These are phyloP conservation scores for Adelognathus sp. DNA, from an alignment of 2,888 invertebrate genomes.

Conservation along the genomic window DNA sequence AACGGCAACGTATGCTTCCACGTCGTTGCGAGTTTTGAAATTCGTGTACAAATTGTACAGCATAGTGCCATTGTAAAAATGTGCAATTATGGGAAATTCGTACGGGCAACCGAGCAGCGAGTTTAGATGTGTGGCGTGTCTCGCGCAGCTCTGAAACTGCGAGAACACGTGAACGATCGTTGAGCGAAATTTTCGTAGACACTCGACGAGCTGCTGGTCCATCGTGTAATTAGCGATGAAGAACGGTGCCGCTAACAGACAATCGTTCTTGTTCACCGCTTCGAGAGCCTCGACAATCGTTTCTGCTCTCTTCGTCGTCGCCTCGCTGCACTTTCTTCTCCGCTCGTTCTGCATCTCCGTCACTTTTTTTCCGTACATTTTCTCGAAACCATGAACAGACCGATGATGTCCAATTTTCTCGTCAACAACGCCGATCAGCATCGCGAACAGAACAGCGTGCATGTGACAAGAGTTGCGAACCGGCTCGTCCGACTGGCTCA, in stretches of 20 bases:
- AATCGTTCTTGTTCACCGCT: slow-evolving; percentile 83
- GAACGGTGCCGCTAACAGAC: slow-evolving; percentile 83
- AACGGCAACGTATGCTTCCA: slow-evolving; percentile 81
- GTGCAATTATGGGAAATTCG: slow-evolving; percentile 83
- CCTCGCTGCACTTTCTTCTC: slow-evolving; percentile 34
- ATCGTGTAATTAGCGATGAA: slow-evolving; percentile 85
- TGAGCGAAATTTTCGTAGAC: slow-evolving; percentile 83
- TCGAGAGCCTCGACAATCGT: slow-evolving; percentile 81
- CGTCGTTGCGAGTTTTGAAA: slow-evolving; percentile 84
- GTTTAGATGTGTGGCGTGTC: slow-evolving; percentile 85
- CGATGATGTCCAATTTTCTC: slow-evolving; percentile 83
- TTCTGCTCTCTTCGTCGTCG: slow-evolving; percentile 1
- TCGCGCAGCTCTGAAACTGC: slow-evolving; percentile 86
- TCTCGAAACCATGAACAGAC: slow-evolving; percentile 81
- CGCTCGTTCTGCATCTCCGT: slow-evolving; percentile 69
- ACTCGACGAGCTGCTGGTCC: slow-evolving; percentile 82
- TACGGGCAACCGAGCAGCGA: slow-evolving; percentile 85
- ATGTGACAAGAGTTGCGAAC: slow-evolving; percentile 81
- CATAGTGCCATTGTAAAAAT: slow-evolving; percentile 89
- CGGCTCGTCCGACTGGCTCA: slow-evolving; percentile 79
- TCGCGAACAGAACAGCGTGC: slow-evolving; percentile 84
- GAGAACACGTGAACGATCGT: slow-evolving; percentile 85
- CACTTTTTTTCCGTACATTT: slow-evolving; percentile 76
- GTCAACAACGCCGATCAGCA: slow-evolving; percentile 84
- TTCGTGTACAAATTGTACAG: slow-evolving; percentile 87